A percentile compares a stretch with the other conserved stretches of the same genome.
Conservation (phyloP, 2,888 invertebrate genomes). For the Microdon myrmicae region DNA sequence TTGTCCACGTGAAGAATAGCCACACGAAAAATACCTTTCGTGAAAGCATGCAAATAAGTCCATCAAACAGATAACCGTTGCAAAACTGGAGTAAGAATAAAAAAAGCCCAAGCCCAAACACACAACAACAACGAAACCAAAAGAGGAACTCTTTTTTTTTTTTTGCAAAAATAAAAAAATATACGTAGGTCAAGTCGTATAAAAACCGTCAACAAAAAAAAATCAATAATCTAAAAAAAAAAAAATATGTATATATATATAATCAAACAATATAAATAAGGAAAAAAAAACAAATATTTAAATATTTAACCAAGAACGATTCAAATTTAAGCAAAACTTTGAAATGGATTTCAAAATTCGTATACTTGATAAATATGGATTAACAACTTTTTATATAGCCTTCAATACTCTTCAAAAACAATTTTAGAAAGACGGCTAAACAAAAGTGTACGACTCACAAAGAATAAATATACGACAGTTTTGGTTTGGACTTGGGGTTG, state of each 20-base stretch:
- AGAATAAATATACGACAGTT: too few relatives aligned
- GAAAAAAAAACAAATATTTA: not conserved
- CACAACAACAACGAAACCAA: constrained; percentile 10
- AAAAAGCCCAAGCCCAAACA: constrained; percentile 7
- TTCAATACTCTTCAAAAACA: too few relatives aligned
- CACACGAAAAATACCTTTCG: constrained; percentile 1
- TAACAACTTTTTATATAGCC: too few relatives aligned
- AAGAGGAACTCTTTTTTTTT: too few relatives aligned
- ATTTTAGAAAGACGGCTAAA: too few relatives aligned
- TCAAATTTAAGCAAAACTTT: not conserved
- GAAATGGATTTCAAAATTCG: not conserved
- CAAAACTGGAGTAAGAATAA: constrained; percentile 11
- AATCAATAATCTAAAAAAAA: constrained; percentile 1
- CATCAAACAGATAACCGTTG: constrained; percentile 15
- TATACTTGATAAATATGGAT: too few relatives aligned
- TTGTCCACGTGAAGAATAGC: constrained; percentile 15
- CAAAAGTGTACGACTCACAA: too few relatives aligned
- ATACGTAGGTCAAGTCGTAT: too few relatives aligned
- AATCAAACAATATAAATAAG: not conserved
- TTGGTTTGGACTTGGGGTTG: too few relatives aligned
- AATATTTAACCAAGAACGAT: not conserved
- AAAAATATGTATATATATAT: constrained; percentile 2
- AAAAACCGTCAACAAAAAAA: too few relatives aligned
- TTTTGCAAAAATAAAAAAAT: too few relatives aligned
- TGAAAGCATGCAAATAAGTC: constrained; percentile 23